These are phyloP conservation scores for Temnothorax nylanderi DNA, from an alignment of 1,140 invertebrate species.

Conservation along the genomic window DNA sequence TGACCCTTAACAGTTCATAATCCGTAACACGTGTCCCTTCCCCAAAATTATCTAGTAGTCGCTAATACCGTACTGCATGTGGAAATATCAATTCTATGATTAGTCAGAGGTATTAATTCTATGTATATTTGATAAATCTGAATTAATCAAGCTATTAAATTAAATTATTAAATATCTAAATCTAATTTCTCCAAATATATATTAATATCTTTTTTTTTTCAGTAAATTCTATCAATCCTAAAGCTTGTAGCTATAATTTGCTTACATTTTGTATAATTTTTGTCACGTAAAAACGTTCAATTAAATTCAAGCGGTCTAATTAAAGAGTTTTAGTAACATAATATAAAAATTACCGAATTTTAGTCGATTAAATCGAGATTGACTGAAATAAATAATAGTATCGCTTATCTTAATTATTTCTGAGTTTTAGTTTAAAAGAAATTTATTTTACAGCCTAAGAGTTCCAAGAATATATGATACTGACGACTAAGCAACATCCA, in stretches of 20 bases:
- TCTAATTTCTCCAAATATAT: background rate
- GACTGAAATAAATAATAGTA: background rate
- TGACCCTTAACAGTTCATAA: background rate
- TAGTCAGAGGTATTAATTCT: background rate
- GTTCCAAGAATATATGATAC: background rate
- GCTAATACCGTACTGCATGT: background rate
- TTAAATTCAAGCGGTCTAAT: background rate
- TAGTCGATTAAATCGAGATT: background rate
- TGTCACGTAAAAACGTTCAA: background rate
- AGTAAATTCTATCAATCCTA: background rate
- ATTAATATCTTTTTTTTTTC: background rate
- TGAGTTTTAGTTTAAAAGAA: conserved; percentile 23
- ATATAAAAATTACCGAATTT: background rate
- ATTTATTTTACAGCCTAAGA: conserved; percentile 14
- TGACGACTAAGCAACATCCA: background rate
- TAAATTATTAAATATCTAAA: background rate
- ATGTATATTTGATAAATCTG: background rate
- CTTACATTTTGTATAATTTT: background rate
- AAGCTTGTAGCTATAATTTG: background rate
- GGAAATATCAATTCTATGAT: background rate
- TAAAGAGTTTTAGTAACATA: conserved; percentile 16
- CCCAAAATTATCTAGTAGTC: background rate
- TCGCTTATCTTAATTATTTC: background rate
- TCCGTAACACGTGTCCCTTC: background rate
- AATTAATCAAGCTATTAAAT: background rate